Evolutionary conservation across 2,888 invertebrate species (phyloP).

Genomic region (Acleris cristana): DNA sequence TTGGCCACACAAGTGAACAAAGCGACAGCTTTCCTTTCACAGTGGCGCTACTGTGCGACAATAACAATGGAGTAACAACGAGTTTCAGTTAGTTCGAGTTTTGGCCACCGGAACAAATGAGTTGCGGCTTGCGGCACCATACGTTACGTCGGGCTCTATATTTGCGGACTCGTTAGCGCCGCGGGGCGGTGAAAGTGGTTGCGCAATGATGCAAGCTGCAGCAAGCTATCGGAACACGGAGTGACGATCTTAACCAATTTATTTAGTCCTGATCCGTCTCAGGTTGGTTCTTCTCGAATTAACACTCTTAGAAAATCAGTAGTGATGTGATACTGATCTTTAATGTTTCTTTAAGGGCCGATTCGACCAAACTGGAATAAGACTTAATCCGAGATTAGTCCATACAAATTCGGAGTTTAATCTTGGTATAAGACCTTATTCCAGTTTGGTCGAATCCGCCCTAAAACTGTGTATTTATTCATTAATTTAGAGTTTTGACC

Average conservation of each 20-base stretch:
- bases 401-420: too few species aligned
- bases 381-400: too few species aligned
- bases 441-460: too few species aligned
- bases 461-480: too few species aligned
- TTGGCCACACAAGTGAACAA: too few species aligned
- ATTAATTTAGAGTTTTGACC: too few species aligned
- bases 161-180: constrained; percentile 52
- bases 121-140: constrained; percentile 8
- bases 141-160: constrained; percentile 37
- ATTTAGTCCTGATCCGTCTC: background rate
- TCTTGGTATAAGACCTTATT: too few species aligned
- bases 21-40: background rate
- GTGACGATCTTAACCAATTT: constrained; percentile 5
- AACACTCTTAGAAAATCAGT: too few species aligned
- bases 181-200: constrained; percentile 75
- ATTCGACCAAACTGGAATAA: too few species aligned
- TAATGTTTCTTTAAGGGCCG: too few species aligned
- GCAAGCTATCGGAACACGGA: constrained; percentile 19
- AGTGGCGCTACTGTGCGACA: constrained; percentile 5
- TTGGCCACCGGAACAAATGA: constrained; percentile 10
- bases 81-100: constrained; percentile 7
- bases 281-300: too few species aligned
- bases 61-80: background rate
- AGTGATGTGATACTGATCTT: too few species aligned
- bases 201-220: constrained; percentile 68